phyloP scores from a whole-genome alignment of 2,113 vertebrate species.

The Chloebia gouldiae region DNA sequence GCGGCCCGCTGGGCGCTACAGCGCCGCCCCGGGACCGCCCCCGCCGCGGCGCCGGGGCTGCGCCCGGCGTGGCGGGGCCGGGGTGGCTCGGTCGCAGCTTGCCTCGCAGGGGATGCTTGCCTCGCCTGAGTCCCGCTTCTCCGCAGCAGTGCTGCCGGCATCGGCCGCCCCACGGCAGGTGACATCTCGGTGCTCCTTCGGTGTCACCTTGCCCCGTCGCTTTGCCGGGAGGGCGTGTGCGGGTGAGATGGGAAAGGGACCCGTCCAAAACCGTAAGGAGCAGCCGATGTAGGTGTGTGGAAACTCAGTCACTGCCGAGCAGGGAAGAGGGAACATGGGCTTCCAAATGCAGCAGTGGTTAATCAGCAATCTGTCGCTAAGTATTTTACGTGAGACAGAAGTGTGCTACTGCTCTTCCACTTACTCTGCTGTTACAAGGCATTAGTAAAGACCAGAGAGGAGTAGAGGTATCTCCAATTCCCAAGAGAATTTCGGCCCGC shows the following conservation, averaged over 20 bases:
- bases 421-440: not conserved
- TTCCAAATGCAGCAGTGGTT: not conserved
- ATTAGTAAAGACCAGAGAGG: not conserved
- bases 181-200: not conserved
- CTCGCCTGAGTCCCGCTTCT: not conserved
- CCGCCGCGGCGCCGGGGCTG: not conserved
- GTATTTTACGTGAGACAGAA: not conserved
- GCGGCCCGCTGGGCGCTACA: not conserved
- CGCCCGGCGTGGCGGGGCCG: too few species aligned
- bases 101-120: too few species aligned
- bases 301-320: not conserved
- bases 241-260: rapidly evolving
- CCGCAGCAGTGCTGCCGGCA: not conserved
- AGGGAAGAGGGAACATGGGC: not conserved
- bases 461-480: not conserved
- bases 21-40: not conserved
- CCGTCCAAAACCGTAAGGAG: not conserved
- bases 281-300: not conserved
- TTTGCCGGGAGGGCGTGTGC: not conserved
- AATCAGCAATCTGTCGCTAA: too few species aligned
- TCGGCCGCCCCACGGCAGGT: not conserved
- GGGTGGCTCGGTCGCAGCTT: not conserved
- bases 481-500: not conserved
- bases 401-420: not conserved
- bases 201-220: not conserved